Evolutionary conservation across 2,113 vertebrate genomes (phyloP).

Genomic region (Pandion haliaetus): DNA sequence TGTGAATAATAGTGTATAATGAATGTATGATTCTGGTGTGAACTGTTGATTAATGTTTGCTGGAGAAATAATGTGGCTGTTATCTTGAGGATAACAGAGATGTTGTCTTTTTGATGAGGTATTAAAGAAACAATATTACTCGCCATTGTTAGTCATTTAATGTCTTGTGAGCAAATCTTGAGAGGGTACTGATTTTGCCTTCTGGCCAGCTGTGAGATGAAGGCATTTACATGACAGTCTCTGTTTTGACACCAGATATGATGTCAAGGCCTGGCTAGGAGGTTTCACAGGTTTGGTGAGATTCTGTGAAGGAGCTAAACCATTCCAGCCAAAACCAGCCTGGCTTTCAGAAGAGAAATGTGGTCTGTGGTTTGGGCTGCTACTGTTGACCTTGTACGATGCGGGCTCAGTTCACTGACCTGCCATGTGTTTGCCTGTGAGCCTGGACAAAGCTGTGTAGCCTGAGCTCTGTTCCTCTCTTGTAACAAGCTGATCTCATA

Average conservation of each 20-base stretch:
- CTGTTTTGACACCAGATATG: neutral
- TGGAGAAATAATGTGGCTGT: neutral
- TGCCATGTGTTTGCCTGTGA: neutral
- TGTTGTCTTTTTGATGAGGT: neutral
- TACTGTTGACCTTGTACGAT: neutral
- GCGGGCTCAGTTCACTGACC: neutral
- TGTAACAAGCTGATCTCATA: neutral
- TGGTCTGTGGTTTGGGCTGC: neutral
- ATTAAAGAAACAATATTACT: neutral
- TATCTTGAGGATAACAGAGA: neutral
- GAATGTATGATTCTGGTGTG: neutral
- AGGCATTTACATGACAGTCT: neutral
- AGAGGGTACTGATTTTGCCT: neutral
- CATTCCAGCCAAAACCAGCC: neutral
- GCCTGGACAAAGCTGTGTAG: neutral
- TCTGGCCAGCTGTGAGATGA: neutral
- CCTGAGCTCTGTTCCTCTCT: neutral
- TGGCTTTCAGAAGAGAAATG: neutral
- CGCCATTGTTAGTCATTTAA: neutral
- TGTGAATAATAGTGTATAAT: neutral
- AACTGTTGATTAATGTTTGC: neutral
- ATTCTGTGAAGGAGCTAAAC: neutral
- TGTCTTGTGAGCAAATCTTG: neutral
- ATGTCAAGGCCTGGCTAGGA: neutral
- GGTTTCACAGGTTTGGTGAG: neutral